Evolutionary conservation across 2,113 vertebrate species (phyloP).

Genomic region (Sprattus sprattus): DNA sequence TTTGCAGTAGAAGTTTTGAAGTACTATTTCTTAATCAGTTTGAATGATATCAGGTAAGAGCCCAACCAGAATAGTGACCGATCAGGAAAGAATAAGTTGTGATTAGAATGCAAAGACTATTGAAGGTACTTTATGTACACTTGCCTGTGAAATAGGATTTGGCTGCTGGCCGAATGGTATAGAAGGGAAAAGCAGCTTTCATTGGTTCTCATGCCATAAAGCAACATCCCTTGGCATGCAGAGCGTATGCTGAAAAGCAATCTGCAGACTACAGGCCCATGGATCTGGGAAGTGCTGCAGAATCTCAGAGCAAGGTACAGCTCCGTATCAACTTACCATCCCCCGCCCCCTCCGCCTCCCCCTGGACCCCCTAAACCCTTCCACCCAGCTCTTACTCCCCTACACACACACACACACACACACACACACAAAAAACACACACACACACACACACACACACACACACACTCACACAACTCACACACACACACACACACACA

Average conservation of each 20-base stretch:
- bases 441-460: neutral
- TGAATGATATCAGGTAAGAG: neutral
- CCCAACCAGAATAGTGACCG: neutral
- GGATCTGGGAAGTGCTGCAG: constrained; percentile 19
- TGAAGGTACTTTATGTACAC: neutral
- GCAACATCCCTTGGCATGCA: neutral
- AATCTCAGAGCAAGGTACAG: constrained; percentile 17
- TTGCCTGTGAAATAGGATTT: neutral
- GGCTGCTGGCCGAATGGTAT: constrained; percentile 2
- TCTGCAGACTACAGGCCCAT: neutral
- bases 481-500: neutral
- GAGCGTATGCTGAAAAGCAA: constrained; percentile 46
- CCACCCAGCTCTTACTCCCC: neutral
- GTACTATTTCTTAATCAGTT: neutral
- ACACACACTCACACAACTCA: neutral
- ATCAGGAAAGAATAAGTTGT: neutral
- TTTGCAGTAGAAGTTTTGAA: neutral
- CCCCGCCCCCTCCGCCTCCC: neutral
- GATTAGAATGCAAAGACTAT: neutral
- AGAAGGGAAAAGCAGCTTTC: neutral
- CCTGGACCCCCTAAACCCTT: neutral
- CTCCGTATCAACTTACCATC: neutral
- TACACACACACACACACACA: neutral
- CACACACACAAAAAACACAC: neutral
- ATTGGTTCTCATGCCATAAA: neutral